Conservation (phyloP, 2,888 invertebrate species). For the Hydropsyche betteni region DNA sequence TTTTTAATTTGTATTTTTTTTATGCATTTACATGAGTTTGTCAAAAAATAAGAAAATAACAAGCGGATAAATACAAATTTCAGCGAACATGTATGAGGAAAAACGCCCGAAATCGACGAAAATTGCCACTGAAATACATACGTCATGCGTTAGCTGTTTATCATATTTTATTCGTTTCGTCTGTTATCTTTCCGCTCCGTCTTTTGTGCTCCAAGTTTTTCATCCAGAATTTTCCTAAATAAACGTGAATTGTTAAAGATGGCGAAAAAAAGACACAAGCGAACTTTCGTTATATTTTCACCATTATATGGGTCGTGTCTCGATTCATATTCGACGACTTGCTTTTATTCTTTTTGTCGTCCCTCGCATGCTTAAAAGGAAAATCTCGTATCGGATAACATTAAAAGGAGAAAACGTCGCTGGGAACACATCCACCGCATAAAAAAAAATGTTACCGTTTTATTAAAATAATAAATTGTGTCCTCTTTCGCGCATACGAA, state of each 20-base stretch:
- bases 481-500: constrained; percentile 24
- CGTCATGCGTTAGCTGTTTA: too few species aligned
- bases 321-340: constrained; percentile 27
- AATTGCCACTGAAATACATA: too few species aligned
- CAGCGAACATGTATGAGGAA: too few species aligned
- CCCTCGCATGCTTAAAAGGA: constrained; percentile 27
- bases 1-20: too few species aligned
- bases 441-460: constrained; percentile 36
- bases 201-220: not conserved
- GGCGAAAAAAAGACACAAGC: constrained; percentile 9
- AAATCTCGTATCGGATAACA: constrained; percentile 40
- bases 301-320: constrained; percentile 20
- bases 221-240: constrained; percentile 10
- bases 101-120: too few species aligned
- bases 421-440: constrained; percentile 7
- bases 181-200: constrained; percentile 20
- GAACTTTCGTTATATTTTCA: not conserved
- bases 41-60: too few species aligned
- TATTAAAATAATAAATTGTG: constrained; percentile 44
- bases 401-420: constrained; percentile 33
- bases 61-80: too few species aligned
- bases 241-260: constrained; percentile 41
- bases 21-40: too few species aligned
- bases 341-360: constrained; percentile 23
- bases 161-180: not conserved